These are phyloP conservation scores for Drosophila murphyi DNA, from an alignment of 1,140 invertebrate genomes.

Conservation along the genomic window DNA sequence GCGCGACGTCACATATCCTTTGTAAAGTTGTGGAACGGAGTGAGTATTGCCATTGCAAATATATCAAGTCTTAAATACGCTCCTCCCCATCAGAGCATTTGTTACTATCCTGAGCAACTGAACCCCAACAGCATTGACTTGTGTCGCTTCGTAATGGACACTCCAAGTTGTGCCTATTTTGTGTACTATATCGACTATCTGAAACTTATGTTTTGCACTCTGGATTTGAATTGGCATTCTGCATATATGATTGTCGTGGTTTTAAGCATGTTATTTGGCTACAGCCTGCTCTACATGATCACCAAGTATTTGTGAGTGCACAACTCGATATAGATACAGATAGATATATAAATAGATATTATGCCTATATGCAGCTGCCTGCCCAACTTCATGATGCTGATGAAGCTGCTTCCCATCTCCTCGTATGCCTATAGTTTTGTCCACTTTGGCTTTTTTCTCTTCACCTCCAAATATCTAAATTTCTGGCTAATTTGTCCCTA, in stretches of 20 bases:
- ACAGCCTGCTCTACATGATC: slow-evolving; percentile 18
- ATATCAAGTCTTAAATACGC: neutral
- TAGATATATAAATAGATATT: neutral
- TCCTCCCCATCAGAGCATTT: neutral
- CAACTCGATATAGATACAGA: too few species aligned
- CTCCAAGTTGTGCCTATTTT: slow-evolving; percentile 13
- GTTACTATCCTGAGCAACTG: neutral
- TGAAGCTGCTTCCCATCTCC: slow-evolving; percentile 38
- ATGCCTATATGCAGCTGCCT: slow-evolving; percentile 22
- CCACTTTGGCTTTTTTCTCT: slow-evolving; percentile 17
- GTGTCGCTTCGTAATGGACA: slow-evolving; percentile 14
- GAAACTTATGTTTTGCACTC: slow-evolving; percentile 25
- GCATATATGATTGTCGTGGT: neutral
- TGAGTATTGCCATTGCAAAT: neutral
- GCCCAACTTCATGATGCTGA: slow-evolving; percentile 49
- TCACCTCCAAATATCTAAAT: slow-evolving; percentile 21
- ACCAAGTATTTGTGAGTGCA: slow-evolving; percentile 60
- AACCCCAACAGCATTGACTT: neutral
- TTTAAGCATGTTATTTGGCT: neutral
- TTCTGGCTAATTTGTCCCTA: neutral
- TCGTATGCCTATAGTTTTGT: slow-evolving; percentile 25
- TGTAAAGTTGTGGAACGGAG: neutral
- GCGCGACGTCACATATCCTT: slow-evolving; percentile 2
- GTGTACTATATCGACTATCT: slow-evolving; percentile 42
- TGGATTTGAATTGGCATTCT: neutral